Percentiles rank a stretch among this genome's conserved stretches.
These are phyloP conservation scores for Thryonomys swinderianus DNA, from an alignment of 2,113 vertebrate genomes.

Conservation along the genomic window DNA sequence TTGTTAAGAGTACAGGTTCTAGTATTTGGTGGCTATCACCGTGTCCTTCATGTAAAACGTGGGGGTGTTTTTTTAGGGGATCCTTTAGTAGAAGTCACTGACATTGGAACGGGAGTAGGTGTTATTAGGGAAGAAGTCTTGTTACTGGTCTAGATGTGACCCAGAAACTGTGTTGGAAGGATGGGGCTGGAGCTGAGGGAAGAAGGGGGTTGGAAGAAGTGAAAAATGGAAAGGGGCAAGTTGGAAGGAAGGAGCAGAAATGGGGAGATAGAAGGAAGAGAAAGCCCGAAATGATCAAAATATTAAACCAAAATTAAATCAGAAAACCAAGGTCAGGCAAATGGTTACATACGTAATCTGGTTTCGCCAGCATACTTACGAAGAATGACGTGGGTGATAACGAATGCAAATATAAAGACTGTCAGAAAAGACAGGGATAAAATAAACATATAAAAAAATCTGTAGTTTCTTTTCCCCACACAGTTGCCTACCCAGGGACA, in stretches of 20 bases:
- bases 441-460: slow-evolving; percentile 99
- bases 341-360: slow-evolving; percentile 85
- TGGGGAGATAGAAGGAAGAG: slow-evolving; percentile 42
- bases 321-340: slow-evolving; percentile 84
- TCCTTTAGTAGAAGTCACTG: background rate
- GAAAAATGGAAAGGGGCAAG: background rate
- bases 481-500: slow-evolving; percentile 99
- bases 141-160: background rate
- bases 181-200: background rate
- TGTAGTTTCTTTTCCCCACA: slow-evolving; percentile 99
- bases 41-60: background rate
- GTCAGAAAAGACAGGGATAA: slow-evolving; percentile 99
- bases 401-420: slow-evolving; percentile 99
- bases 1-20: background rate
- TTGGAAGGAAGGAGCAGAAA: background rate
- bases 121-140: background rate
- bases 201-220: background rate
- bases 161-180: background rate
- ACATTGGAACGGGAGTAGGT: background rate
- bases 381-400: slow-evolving; percentile 98
- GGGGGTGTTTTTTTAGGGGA: slow-evolving; percentile 13
- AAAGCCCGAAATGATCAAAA: slow-evolving; percentile 83
- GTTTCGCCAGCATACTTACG: slow-evolving; percentile 93
- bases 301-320: slow-evolving; percentile 76
- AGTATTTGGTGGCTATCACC: background rate